These are phyloP conservation scores for Falco naumanni DNA, from an alignment of 2,797 vertebrate genomes.

Conservation along the genomic window DNA sequence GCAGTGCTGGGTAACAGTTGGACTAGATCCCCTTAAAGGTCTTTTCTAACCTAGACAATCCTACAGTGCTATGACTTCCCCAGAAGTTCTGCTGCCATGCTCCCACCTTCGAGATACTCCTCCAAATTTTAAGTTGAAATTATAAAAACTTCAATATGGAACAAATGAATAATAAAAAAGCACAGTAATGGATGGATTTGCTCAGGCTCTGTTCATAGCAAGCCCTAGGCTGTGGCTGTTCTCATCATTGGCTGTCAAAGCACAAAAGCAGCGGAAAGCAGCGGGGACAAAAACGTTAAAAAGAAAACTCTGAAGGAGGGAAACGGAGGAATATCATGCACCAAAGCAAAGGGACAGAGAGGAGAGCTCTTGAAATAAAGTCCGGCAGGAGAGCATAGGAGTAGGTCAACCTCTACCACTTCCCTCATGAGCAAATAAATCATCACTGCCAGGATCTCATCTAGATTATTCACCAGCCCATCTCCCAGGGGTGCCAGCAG, in stretches of 20 bases:
- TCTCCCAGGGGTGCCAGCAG: not conserved
- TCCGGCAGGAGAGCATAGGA: not conserved
- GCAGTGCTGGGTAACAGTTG: too few relatives aligned
- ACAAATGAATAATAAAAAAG: not conserved
- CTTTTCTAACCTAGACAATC: too few relatives aligned
- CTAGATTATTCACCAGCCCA: not conserved
- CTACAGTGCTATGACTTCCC: not conserved
- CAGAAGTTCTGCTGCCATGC: not conserved
- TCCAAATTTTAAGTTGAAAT: not conserved
- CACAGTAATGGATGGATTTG: not conserved
- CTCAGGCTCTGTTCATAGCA: not conserved
- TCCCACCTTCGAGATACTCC: not conserved
- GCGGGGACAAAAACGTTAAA: not conserved
- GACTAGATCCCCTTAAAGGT: too few relatives aligned
- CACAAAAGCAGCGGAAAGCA: not conserved
- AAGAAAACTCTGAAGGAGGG: not conserved
- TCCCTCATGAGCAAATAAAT: not conserved
- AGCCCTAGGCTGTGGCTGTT: not conserved
- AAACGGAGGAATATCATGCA: not conserved
- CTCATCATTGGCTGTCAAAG: not conserved
- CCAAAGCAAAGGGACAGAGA: not conserved
- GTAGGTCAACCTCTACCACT: not conserved
- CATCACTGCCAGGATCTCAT: not conserved
- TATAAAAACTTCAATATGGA: not conserved
- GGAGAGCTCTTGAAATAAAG: not conserved